Evolutionary conservation across 2,888 invertebrate genomes (phyloP).

Genomic region (Phrixothrix hirtus): DNA sequence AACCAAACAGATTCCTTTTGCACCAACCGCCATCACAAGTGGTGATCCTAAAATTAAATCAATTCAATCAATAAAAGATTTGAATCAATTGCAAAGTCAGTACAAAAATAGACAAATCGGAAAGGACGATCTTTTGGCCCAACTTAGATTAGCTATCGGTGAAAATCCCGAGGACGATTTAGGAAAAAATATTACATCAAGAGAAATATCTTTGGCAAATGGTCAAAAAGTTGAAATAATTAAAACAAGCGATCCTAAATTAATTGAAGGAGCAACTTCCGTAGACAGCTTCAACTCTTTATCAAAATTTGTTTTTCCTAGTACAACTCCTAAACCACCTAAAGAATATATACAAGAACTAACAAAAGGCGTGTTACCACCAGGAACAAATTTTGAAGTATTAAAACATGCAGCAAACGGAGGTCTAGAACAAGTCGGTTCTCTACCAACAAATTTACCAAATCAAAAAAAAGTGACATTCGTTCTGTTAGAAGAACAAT

Average conservation of each 20-base stretch:
- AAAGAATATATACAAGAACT: constrained; percentile 73
- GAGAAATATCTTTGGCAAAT: constrained; percentile 73
- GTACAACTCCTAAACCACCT: constrained; percentile 61
- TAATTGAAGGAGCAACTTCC: constrained; percentile 58
- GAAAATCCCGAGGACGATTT: constrained; percentile 69
- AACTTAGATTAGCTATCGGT: constrained; percentile 72
- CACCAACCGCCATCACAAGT: constrained; percentile 61
- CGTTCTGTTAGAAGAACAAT: constrained; percentile 83
- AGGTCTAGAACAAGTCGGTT: constrained; percentile 69
- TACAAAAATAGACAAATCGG: constrained; percentile 62
- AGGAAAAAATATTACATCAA: constrained; percentile 71
- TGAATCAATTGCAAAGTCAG: constrained; percentile 51
- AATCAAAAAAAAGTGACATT: constrained; percentile 82
- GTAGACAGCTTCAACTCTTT: constrained; percentile 54
- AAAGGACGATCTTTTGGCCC: constrained; percentile 74
- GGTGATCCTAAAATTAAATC: constrained; percentile 58
- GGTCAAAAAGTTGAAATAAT: constrained; percentile 72
- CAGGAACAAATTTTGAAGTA: constrained; percentile 79
- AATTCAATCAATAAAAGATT: constrained; percentile 49
- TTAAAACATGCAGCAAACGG: constrained; percentile 77
- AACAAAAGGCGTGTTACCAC: constrained; percentile 77
- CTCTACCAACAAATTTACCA: constrained; percentile 63
- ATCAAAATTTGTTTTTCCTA: constrained; percentile 44
- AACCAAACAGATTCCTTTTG: constrained; percentile 38
- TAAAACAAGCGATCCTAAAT: constrained; percentile 70